A percentile compares a stretch with the other conserved stretches of the same genome.
Conservation (phyloP, 23 tunicate genomes). For the Halocynthia aurantium region DNA sequence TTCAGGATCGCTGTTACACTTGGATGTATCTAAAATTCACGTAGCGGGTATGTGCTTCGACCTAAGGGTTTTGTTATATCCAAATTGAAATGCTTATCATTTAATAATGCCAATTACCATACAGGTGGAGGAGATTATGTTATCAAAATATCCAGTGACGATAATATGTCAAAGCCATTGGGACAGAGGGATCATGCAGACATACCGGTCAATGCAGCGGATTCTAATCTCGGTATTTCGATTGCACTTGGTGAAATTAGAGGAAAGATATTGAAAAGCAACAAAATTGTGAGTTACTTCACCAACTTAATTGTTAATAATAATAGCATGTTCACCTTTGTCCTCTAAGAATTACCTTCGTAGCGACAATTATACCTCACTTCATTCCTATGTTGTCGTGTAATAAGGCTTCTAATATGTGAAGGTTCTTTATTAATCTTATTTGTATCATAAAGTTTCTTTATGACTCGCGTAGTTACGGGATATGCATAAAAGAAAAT, state of each 20-base stretch:
- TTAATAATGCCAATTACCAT: background rate
- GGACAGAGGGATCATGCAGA: slow-evolving; percentile 14
- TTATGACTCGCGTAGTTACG: too few relatives aligned
- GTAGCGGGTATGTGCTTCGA: slow-evolving; percentile 18
- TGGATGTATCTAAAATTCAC: slow-evolving; percentile 38
- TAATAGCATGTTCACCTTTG: background rate
- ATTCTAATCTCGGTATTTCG: slow-evolving; percentile 10
- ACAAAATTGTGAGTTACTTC: slow-evolving; percentile 35
- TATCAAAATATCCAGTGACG: background rate
- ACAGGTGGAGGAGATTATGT: slow-evolving; percentile 21
- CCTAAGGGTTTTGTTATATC: too few relatives aligned
- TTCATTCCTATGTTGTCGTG: too few relatives aligned
- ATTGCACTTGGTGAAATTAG: slow-evolving; percentile 34
- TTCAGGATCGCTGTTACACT: slow-evolving; percentile 79
- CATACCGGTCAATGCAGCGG: background rate
- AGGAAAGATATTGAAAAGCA: slow-evolving; percentile 83
- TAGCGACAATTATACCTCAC: too few relatives aligned
- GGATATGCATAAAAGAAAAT: too few relatives aligned
- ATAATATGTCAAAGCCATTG: background rate
- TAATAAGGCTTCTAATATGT: too few relatives aligned
- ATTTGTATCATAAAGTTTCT: too few relatives aligned
- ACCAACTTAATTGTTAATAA: background rate
- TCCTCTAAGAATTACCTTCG: too few relatives aligned
- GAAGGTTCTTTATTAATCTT: too few relatives aligned
- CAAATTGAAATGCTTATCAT: background rate